Base-by-base conservation (phyloP, 2,888 invertebrate species). In the Sabatieria punctata region DNA sequence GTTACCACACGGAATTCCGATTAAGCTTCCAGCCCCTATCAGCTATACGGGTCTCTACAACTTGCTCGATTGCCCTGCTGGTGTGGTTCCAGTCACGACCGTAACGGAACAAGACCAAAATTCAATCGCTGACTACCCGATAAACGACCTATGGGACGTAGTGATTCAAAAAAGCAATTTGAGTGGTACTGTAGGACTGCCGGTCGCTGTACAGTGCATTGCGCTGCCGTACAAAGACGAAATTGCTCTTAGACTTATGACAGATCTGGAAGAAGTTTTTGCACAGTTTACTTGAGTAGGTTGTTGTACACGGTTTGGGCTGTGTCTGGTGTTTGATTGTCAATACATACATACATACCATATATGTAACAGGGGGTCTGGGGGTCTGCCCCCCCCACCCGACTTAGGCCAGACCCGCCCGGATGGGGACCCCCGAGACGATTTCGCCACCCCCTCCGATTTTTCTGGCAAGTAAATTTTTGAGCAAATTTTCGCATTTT, bases 11-110 rank as follows among this genome's bases (percentile, higher is more conserved):
- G 51, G 54, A 2, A 50, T 49, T 30, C 56, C 58, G 3, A 49
- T 53, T 2, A 53, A 55, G 45, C 49, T 60, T 2, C 53, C 55
- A 39, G 47, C 56, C n/a, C 59, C 54, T 2, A 52, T 53, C 19
- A 57, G 55, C 22, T 63, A 60, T 52, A 65, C 63, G 2, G 51
- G 53, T 21, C 45, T 64, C 41, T 66, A 56, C 55, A 66, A 66
- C 47, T 49, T 61, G 15, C 52, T 66, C n/a, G 64, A 68, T 52
- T 65, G 60, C 45, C 65, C 65, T 2, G 61, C 60, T 22, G 66
- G 66, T 39, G 57, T 60, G 4, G 61, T 67, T 13, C 63, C 60
- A 11, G 57, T 66, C 13, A 65, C 65, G 4, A 51, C 50, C n/a
- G 65, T 59, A 1, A 54, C n/a, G 15, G 53, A 30, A 30, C 8